Conservation (phyloP, 1,140 invertebrate genomes). For the Scaptomyza graminum region DNA sequence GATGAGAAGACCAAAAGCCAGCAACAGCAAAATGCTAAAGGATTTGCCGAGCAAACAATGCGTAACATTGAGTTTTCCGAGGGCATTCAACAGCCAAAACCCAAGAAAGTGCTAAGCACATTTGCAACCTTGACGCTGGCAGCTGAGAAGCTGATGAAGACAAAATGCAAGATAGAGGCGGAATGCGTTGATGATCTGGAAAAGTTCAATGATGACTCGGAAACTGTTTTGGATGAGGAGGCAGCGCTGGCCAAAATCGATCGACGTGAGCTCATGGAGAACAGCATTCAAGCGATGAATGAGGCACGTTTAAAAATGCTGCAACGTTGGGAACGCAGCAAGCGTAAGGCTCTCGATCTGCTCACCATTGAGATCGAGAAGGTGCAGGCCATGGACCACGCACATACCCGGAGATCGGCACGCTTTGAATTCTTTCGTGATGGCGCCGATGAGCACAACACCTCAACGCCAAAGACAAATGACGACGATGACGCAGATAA, state of each 20-base stretch:
- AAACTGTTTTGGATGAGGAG: conserved; percentile 33
- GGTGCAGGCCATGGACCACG: conserved; percentile 51
- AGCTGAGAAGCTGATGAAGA: conserved; percentile 45
- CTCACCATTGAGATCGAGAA: conserved; percentile 64
- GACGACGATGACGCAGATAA: conserved; percentile 19
- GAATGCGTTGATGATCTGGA: neutral
- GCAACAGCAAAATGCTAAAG: conserved; percentile 28
- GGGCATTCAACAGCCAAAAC: conserved; percentile 6
- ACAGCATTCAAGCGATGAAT: conserved; percentile 50
- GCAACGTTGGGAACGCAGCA: conserved; percentile 58
- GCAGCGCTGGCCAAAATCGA: conserved; percentile 5
- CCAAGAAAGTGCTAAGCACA: conserved; percentile 38
- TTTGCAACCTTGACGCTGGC: conserved; percentile 51
- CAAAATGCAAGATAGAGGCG: neutral
- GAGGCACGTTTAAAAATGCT: conserved; percentile 48
- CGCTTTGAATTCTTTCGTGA: conserved; percentile 46
- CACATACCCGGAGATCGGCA: conserved; percentile 1
- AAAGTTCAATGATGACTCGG: neutral
- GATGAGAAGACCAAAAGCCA: conserved; percentile 16
- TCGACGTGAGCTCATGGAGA: conserved; percentile 30
- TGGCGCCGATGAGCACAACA: conserved; percentile 53
- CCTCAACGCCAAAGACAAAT: conserved; percentile 57
- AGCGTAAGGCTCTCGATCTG: conserved; percentile 59
- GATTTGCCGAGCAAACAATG: conserved; percentile 61
- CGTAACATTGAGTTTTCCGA: conserved; percentile 53